Base-by-base conservation (phyloP, 23 tunicate genomes). In the Botrylloides violaceus region DNA sequence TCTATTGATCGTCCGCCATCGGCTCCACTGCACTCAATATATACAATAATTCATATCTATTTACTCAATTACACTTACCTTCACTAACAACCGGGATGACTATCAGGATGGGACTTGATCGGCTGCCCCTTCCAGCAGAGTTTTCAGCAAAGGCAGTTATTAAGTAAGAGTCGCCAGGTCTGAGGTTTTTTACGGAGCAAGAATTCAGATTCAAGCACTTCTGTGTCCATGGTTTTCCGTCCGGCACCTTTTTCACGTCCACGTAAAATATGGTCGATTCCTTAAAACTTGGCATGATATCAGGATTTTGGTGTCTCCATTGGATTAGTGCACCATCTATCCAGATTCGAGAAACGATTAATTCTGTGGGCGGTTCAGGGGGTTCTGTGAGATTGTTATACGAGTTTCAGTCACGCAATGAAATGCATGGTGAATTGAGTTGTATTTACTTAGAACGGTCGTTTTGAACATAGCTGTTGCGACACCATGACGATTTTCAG, bases 151-250 rank as follows among this genome's bases (percentile, higher is more conserved):
- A 65, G 12, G 28, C 53, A 23, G 48, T 9, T n/a, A 65, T 15
- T 1, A 29, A 12, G 71, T 65, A 65, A 15, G 71, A 12, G 0
- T 32, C 20, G 19, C 30, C 30, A 21, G 21, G 19, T 20, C 0
- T 12, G 1, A 65, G 56, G 29, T 29, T 29, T 15, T 19, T 18
- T 1, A 65, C 53, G 1, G 18, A 18, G 30, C 71, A 65, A 7
- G 71, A 65, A 15, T 29, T 32, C 20, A 28, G 26, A 12, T 29
- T 18, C 20, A 12, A 0, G 71, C 71, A 65, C 7, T 23, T 0
- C 19, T 65, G 71, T 9, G 56, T 32, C 71, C 71, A 65, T 15
- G 26, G 21, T 65, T 65, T 65, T 0, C 53, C 53, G 22, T 15
- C 28, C 1, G 26, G 26, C 30, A 65, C 64, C 19, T 23, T 22